Base-by-base conservation (phyloP, 2,113 vertebrate genomes). In the Microtus montanus region DNA sequence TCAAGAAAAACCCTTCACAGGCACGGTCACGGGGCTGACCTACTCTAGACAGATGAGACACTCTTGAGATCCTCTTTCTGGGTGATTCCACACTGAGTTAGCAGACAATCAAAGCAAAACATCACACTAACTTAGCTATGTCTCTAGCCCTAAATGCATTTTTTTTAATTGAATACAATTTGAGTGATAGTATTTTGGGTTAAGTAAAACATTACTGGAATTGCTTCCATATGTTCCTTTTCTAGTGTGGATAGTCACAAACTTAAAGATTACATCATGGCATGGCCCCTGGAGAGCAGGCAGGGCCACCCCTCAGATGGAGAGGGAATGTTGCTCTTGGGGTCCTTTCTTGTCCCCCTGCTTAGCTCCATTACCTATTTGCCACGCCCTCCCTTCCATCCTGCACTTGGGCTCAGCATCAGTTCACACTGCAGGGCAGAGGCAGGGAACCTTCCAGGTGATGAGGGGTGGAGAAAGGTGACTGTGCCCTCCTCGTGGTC, bases 121-220 rank as follows among this genome's bases (percentile, higher is more conserved):
- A 33, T 35, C 30, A 3, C 41, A 47, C 8, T 2, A 7, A 68
- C 63, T 35, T 30, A 86, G 61, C 28, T 49, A 2, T 61, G 63
- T 24, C 33, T 22, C 63, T 30, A 24, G 26, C 11, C 15, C 63
- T 49, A 35, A 68, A 66, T 66, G 38, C 9, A 0, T 14, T 44
- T 26, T 70, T 82, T 17, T 64, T 61, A 71, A 64, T 5, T 30
- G 28, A 88, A 66, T 35, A 26, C 44, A 26, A 4, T 26, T 54
- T 22, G 5, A 84, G 52, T 26, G 75, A 28, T 9, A 70, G 35
- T 77, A 71, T 70, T 35, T 17, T 35, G 63, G 44, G 28, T 64
- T 96, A 80, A 90, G 58, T 52, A 80, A 89, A 63, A 58, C 19
- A 41, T 41, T 66, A 82, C 38, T 38, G 90, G 70, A 87, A 71